Evolutionary conservation across 1,140 invertebrate species (phyloP).

Genomic region (Panagrolaimus sp.): DNA sequence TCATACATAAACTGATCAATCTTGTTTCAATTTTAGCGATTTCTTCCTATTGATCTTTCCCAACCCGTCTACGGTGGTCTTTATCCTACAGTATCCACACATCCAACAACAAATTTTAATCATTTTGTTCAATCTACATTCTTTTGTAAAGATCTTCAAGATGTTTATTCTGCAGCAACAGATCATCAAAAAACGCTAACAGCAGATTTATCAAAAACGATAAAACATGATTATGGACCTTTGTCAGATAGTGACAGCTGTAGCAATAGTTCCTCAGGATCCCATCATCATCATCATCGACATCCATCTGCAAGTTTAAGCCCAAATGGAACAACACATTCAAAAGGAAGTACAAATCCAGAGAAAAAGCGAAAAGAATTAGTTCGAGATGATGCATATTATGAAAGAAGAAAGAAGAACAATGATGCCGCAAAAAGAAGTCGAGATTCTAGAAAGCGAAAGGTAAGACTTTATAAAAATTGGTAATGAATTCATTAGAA

Average conservation of each 20-base stretch:
- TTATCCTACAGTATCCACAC: constrained; percentile 1
- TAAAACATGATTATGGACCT: neutral
- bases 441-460: constrained; percentile 76
- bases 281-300: neutral
- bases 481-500: too few relatives aligned
- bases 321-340: neutral
- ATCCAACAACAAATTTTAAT: neutral
- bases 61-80: constrained; percentile 13
- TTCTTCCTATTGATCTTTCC: neutral
- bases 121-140: neutral
- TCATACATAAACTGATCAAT: too few relatives aligned
- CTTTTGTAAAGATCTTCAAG: neutral
- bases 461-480: constrained; percentile 59
- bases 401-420: constrained; percentile 80
- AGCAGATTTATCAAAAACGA: neutral
- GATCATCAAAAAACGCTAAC: neutral
- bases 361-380: constrained; percentile 33
- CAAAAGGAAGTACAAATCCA: neutral
- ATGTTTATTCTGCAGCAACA: neutral
- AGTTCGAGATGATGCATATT: constrained; percentile 75
- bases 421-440: constrained; percentile 91
- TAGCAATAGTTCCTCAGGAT: neutral
- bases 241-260: neutral
- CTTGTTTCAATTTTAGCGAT: constrained; percentile 4
- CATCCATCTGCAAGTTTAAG: neutral